Conservation (phyloP, 1,140 invertebrate species). For the Coelopa frigida region DNA sequence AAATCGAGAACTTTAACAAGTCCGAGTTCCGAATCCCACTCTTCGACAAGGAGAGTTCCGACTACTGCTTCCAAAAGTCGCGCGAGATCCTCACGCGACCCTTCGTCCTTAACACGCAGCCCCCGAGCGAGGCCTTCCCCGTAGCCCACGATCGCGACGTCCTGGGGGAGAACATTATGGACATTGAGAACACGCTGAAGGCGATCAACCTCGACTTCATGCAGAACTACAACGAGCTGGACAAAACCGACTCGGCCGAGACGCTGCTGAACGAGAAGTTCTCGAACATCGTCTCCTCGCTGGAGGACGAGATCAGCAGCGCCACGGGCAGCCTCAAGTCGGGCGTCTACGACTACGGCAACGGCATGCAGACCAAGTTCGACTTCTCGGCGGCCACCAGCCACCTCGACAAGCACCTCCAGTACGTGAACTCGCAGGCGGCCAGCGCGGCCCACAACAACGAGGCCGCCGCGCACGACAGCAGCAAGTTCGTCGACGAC, state of each 20-base stretch:
- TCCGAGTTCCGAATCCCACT: conserved; percentile 52
- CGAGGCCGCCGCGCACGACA: conserved; percentile 16
- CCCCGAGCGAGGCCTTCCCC: background rate
- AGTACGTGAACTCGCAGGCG: conserved; percentile 28
- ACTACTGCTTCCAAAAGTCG: conserved; percentile 66
- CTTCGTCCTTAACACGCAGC: conserved; percentile 3
- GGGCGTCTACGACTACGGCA: conserved; percentile 39
- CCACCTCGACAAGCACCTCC: conserved; percentile 39
- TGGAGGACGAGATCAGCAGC: conserved; percentile 41
- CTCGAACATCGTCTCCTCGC: conserved; percentile 26
- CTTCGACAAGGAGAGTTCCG: conserved; percentile 65
- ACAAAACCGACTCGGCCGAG: conserved; percentile 44
- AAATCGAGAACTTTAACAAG: conserved; percentile 30
- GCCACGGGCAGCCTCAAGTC: conserved; percentile 38
- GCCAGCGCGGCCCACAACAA: conserved; percentile 11
- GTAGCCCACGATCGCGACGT: conserved; percentile 17
- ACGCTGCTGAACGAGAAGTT: conserved; percentile 40
- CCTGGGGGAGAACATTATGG: conserved; percentile 40
- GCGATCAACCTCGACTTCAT: conserved; percentile 43
- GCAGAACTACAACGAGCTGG: conserved; percentile 42
- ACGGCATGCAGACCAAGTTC: conserved; percentile 38
- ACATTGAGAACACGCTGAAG: conserved; percentile 42
- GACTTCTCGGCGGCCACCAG: conserved; percentile 42
- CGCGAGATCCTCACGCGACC: conserved; percentile 59
- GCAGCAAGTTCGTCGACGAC: conserved; percentile 25